phyloP scores from a whole-genome alignment of 2,888 invertebrate genomes.

The Trachelus stipa region DNA sequence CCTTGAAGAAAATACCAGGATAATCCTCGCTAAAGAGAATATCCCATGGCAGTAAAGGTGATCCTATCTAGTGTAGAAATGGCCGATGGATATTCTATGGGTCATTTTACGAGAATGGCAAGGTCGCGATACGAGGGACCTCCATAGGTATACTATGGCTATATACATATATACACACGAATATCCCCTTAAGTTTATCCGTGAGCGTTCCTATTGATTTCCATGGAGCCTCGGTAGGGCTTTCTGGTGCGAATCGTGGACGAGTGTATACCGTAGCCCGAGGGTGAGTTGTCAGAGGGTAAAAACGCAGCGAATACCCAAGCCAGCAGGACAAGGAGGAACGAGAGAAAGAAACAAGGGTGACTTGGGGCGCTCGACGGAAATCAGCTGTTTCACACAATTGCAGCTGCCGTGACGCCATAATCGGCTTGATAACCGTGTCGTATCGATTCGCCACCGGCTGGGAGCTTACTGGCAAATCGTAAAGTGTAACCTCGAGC shows the following conservation, averaged over 20 bases:
- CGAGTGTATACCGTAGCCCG: background rate
- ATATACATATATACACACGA: background rate
- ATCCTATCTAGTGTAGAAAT: background rate
- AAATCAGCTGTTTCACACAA: slow-evolving; percentile 48
- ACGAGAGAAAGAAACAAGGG: slow-evolving; percentile 11
- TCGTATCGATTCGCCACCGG: slow-evolving; percentile 29
- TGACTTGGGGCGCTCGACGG: slow-evolving; percentile 21
- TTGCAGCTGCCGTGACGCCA: slow-evolving; percentile 29
- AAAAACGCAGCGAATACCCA: slow-evolving; percentile 22
- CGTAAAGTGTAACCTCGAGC: background rate
- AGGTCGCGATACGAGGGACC: slow-evolving; percentile 2
- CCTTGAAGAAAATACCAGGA: background rate
- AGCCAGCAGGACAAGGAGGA: slow-evolving; percentile 30
- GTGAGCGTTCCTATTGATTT: slow-evolving; percentile 18
- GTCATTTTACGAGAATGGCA: background rate
- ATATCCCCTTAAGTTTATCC: background rate
- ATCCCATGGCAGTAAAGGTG: background rate
- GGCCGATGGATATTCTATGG: background rate
- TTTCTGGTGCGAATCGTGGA: slow-evolving; percentile 43
- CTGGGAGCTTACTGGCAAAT: slow-evolving; percentile 5
- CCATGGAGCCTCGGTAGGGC: slow-evolving; percentile 35
- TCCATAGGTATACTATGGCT: background rate
- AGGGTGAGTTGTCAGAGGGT: slow-evolving; percentile 19
- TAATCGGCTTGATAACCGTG: slow-evolving; percentile 42
- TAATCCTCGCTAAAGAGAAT: background rate